A percentile compares a stretch with the other conserved stretches of the same genome.
phyloP scores from a whole-genome alignment of 2,797 vertebrate species.

The Pseudochirops corinnae region DNA sequence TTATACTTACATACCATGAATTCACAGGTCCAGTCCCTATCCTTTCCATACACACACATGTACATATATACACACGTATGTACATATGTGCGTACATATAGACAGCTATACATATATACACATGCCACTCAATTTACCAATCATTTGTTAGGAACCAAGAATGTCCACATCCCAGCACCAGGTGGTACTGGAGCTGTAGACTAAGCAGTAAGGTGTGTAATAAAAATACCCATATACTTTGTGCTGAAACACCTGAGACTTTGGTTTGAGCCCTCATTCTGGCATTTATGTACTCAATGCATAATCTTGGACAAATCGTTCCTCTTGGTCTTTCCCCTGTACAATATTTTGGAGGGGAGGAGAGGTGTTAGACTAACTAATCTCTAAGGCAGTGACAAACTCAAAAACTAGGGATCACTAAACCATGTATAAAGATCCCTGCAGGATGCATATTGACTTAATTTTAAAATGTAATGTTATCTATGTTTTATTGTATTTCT shows the following conservation, averaged over 20 bases:
- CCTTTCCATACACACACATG: background rate
- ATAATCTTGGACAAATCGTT: background rate
- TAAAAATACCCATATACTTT: background rate
- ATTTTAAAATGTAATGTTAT: background rate
- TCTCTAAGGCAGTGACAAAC: background rate
- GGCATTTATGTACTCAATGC: background rate
- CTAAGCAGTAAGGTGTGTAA: background rate
- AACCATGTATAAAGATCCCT: background rate
- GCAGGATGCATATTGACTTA: background rate
- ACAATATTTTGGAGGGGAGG: background rate
- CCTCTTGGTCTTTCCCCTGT: background rate
- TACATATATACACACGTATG: fast-evolving
- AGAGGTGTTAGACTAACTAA: background rate
- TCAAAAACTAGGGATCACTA: background rate
- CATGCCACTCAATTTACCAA: background rate
- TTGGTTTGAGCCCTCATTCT: background rate
- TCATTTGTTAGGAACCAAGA: background rate
- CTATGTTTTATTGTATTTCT: background rate
- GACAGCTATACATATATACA: background rate
- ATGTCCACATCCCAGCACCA: background rate
- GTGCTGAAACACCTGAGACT: background rate
- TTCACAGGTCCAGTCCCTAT: background rate
- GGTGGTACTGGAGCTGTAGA: background rate
- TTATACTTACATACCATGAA: background rate
- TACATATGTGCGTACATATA: fast-evolving